Conservation (phyloP, 1,140 invertebrate species). For the Sitobion miscanthi region DNA sequence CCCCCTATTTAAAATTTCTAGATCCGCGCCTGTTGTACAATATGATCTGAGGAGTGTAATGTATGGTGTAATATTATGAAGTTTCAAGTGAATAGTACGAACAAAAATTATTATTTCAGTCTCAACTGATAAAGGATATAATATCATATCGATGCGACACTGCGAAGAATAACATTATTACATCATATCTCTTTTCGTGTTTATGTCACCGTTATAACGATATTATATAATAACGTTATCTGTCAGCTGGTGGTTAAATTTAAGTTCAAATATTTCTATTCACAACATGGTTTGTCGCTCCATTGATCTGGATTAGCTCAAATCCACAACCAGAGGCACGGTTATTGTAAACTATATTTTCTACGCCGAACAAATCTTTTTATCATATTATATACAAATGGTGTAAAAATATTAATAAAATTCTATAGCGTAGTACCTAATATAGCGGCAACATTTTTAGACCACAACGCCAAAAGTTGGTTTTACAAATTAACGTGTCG, state of each 20-base stretch:
- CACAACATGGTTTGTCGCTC: constrained; percentile 5
- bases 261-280: neutral
- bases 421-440: neutral
- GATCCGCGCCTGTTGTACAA: neutral
- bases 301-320: neutral
- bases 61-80: no score
- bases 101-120: neutral
- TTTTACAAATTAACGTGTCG: neutral
- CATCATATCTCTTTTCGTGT: neutral
- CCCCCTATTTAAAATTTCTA: no score
- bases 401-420: neutral
- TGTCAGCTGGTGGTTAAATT: neutral
- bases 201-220: neutral
- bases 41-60: neutral
- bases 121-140: neutral
- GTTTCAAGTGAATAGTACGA: neutral
- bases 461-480: neutral
- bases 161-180: neutral
- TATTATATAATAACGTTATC: constrained; percentile 10
- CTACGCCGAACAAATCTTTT: neutral
- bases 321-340: neutral
- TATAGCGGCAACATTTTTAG: neutral
- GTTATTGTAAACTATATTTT: neutral
- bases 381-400: neutral
- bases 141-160: neutral